Evolutionary conservation across 2,888 invertebrate species (phyloP).

Genomic region (Drosophila kanekoi): DNA sequence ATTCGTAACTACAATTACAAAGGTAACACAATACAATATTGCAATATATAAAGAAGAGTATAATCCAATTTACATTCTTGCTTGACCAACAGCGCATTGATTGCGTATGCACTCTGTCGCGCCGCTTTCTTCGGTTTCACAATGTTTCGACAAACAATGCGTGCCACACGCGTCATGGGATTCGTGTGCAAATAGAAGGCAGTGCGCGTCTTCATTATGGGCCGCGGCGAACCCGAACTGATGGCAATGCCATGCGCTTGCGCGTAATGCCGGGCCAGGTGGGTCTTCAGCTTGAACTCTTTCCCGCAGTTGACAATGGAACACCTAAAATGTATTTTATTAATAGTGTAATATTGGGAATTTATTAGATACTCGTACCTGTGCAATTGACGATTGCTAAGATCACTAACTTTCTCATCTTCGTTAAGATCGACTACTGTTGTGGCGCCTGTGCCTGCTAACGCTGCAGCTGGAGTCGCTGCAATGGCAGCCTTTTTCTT

Average conservation of each 20-base stretch:
- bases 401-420: slow-evolving; percentile 86
- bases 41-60: not conserved
- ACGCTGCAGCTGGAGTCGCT: slow-evolving; percentile 43
- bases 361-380: slow-evolving; percentile 61
- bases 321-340: slow-evolving; percentile 88
- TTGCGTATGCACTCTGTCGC: slow-evolving; percentile 92
- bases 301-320: slow-evolving; percentile 96
- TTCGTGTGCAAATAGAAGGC: slow-evolving; percentile 98
- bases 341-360: not conserved
- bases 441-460: slow-evolving; percentile 47
- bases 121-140: slow-evolving; percentile 94
- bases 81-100: slow-evolving; percentile 92
- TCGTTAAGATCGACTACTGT: slow-evolving; percentile 83
- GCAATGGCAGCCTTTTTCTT: slow-evolving; percentile 83
- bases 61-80: slow-evolving; percentile 91
- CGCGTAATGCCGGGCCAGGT: slow-evolving; percentile 96
- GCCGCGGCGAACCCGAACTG: slow-evolving; percentile 92
- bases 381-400: slow-evolving; percentile 84
- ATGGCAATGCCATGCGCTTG: slow-evolving; percentile 92
- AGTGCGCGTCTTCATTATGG: slow-evolving; percentile 98
- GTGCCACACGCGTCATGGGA: slow-evolving; percentile 94
- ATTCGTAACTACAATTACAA: slow-evolving; percentile 85
- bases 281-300: slow-evolving; percentile 98
- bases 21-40: not conserved
- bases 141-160: slow-evolving; percentile 93